phyloP scores from a whole-genome alignment of 2,113 vertebrate genomes.

The Vulpes ferrilata region DNA sequence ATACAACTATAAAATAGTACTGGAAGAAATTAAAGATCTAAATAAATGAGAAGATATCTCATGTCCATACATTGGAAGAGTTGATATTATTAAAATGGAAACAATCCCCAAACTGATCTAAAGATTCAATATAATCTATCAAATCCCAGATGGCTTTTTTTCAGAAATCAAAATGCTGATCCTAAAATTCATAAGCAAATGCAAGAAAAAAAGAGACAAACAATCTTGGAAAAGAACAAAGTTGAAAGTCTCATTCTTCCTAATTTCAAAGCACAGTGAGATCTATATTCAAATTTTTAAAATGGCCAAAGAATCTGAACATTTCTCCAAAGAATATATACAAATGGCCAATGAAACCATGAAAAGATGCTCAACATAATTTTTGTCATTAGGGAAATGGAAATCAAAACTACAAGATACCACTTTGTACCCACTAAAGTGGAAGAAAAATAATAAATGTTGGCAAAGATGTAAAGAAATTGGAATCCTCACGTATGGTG shows the following conservation, averaged over 20 bases:
- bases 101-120: not conserved
- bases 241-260: not conserved
- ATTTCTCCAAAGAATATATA: not conserved
- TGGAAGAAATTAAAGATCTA: constrained; percentile 29
- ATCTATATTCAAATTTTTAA: not conserved
- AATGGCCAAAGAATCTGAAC: not conserved
- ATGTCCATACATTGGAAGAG: not conserved
- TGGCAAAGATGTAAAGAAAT: not conserved
- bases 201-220: constrained; percentile 3
- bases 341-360: not conserved
- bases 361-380: not conserved
- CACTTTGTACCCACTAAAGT: not conserved
- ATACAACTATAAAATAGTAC: not conserved
- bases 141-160: not conserved
- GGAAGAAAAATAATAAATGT: constrained; percentile 3
- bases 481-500: not conserved
- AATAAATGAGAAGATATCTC: not conserved
- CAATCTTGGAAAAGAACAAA: not conserved
- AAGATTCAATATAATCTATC: not conserved
- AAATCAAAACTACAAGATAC: not conserved
- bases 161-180: not conserved
- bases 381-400: not conserved
- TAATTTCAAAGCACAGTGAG: not conserved
- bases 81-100: constrained; percentile 38
- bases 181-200: constrained; percentile 54